Base-by-base conservation (phyloP, 2,797 vertebrate species). In the Platyrinchus mystaceus region DNA sequence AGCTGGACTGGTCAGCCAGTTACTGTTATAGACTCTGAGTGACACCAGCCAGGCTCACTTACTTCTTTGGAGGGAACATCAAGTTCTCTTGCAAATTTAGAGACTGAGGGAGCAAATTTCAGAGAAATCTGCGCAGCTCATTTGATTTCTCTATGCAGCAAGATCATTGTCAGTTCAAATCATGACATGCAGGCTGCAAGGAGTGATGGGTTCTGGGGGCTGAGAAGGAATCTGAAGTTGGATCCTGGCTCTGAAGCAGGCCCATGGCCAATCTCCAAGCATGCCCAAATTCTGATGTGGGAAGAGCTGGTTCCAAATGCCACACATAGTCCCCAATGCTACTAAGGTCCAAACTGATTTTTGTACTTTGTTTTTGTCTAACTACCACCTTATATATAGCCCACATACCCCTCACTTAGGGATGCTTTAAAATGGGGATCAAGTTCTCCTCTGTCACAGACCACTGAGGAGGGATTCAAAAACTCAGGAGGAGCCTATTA, bases 401-500 rank as follows among this genome's bases (percentile, higher is more conserved):
- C 34, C 30, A 13, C 15, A 23, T 3, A 53, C 13, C 44, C 32
- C 73, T 70, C 43, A 56, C 52, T 82, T 22, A 14, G 36, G 39
- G 83, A 55, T 86, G 68, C 47, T 95, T 93, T 83, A 78, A 90
- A 89, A 81, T 10, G 22, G 32, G 76, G 59, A 87, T 93, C 83
- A 73, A 94, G 46, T 77, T 88, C 66, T 85, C 39, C 37, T 39
- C 58, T 78, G 73, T 78, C 92, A 69, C 87, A 62, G 50, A 93
- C 56, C 78, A 64, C 73, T 60, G 58, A 92, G 62, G 39, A 96
- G 28, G 47, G 68, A 89, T 89, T 92, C 59, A 68, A 96, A 85
- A 90, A 77, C 88, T 86, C 86, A 94, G 87, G 89, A 95, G 87
- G 89, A 96, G 93, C 49, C 82, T 81, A 79, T 90, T 90, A 95